phyloP scores from a whole-genome alignment of 2,888 invertebrate species.

The Hydropsyche betteni region DNA sequence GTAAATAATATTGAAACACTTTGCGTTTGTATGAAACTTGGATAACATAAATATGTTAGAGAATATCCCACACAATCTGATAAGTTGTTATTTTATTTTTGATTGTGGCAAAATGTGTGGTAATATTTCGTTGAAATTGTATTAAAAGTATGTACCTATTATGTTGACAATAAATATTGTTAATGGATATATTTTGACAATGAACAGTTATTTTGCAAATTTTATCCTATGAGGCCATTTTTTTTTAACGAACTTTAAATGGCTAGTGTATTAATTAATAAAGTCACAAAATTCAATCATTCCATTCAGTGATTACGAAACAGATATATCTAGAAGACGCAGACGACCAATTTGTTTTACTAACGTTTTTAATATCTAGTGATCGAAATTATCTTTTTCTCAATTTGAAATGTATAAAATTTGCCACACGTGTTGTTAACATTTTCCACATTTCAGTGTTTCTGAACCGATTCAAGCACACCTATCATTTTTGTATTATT shows the following conservation, averaged over 20 bases:
- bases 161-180: constrained; percentile 26
- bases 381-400: too few relatives aligned
- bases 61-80: too few relatives aligned
- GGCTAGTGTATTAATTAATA: neutral
- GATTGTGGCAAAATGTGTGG: constrained; percentile 11
- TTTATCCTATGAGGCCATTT: neutral
- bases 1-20: too few relatives aligned
- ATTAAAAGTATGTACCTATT: constrained; percentile 27
- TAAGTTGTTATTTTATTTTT: too few relatives aligned
- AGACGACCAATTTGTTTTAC: too few relatives aligned
- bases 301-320: constrained; percentile 8
- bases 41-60: too few relatives aligned
- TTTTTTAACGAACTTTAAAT: neutral
- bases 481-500: constrained; percentile 1
- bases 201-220: neutral
- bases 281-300: constrained; percentile 28
- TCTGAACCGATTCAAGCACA: neutral
- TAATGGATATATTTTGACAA: constrained; percentile 15
- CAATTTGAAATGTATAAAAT: too few relatives aligned
- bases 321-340: too few relatives aligned
- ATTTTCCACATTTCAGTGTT: constrained; percentile 27
- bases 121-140: constrained; percentile 12
- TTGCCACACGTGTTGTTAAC: neutral
- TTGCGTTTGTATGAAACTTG: too few relatives aligned
- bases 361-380: too few relatives aligned